Evolutionary conservation across 2,797 vertebrate species (phyloP), one percentile per base, ranked within the genome.

Genomic region (Vespertilio murinus): DNA sequence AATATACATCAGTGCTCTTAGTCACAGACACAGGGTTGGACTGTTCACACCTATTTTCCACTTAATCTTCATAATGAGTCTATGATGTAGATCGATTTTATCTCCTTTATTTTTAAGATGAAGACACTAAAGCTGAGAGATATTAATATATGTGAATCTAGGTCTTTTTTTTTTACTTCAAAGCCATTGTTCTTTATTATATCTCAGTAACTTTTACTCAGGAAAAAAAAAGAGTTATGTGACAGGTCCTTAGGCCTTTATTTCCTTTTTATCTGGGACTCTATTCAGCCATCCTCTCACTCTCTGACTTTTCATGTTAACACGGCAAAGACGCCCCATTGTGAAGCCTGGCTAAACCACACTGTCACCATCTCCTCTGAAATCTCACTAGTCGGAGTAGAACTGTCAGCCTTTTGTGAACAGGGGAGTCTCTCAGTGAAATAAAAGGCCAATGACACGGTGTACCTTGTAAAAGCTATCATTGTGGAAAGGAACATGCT

Each of bases 221-320:
- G 45, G n/a, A 93, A 86, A 81, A 82, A 82, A 42, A 52, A 86
- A 61, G 35, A 84, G 64, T 89, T 82, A 78, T 61, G 35, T 71
- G 94, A 77, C 69, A 67, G 20, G 73, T 61, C 64, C 73, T 77
- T 71, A n/a, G 67, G 87, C 79, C 77, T 95, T 88, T 84, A 82
- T 90, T 94, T 90, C 49, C 65, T 69, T 90, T 97, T 95, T 88
- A 91, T 87, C 35, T 25, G 54, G 45, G 40, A 64, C 73, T 95
- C 90, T 75, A 59, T 95, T 93, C 84, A 64, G 54, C n/a, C 40
- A 91, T 75, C 42, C 23, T 75, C 95, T 77, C 0, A 1, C 61
- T 95, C 65, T 93, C 83, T 82, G 70, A 90, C 88, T 95, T 96
- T 95, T 95, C 81, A 83, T 93, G 95, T 96, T 92, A 94, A 94